These are phyloP conservation scores for Epinephelus lanceolatus DNA, from an alignment of 2,113 vertebrate genomes.

Conservation along the genomic window DNA sequence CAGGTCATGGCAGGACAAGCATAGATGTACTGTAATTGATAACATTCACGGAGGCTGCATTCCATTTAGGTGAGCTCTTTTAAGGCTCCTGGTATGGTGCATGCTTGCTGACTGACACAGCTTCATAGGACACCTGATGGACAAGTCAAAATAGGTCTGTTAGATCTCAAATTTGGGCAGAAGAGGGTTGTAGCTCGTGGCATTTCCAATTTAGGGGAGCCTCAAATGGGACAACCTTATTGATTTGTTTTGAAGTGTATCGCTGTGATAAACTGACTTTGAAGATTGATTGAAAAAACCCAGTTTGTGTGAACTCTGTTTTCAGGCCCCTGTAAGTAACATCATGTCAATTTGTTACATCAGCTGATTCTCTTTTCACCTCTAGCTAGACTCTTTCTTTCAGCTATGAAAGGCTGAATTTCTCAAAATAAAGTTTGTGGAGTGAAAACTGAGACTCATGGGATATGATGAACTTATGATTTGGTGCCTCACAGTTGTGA, in stretches of 20 bases:
- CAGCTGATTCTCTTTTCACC: neutral
- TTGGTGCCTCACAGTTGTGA: neutral
- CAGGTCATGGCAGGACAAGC: neutral
- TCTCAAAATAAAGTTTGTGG: neutral
- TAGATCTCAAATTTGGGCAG: neutral
- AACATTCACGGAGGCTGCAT: neutral
- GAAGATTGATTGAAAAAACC: neutral
- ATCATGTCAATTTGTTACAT: neutral
- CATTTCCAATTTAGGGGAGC: neutral
- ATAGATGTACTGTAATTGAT: neutral
- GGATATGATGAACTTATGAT: neutral
- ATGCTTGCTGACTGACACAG: neutral
- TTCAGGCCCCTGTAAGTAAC: neutral
- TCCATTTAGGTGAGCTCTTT: neutral
- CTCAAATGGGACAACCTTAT: neutral
- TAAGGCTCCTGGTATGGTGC: neutral
- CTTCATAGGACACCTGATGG: constrained; percentile 3
- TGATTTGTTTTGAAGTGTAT: neutral
- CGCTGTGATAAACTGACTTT: neutral
- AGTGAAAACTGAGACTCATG: neutral
- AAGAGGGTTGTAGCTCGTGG: neutral
- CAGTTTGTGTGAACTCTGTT: neutral
- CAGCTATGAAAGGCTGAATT: neutral
- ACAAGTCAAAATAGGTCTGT: neutral
- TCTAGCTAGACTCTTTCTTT: neutral